A percentile compares a stretch with the other conserved stretches of the same genome.
phyloP scores from a whole-genome alignment of 2,797 vertebrate species.

The Anguilla obscura region DNA sequence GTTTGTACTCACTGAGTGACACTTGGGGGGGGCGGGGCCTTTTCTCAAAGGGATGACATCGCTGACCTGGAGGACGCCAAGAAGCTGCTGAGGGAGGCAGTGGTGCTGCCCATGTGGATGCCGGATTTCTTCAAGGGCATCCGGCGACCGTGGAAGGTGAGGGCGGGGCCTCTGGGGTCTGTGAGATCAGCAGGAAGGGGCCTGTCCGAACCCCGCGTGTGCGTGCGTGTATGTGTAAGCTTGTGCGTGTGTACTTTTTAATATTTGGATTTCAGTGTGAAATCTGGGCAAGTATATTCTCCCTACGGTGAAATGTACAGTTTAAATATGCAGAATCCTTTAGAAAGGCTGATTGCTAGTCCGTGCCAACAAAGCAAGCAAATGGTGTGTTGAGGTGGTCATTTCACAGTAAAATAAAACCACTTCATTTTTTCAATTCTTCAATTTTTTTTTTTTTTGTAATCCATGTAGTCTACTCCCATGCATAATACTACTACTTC shows the following conservation, averaged over 20 bases:
- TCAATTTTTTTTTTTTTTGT: not conserved
- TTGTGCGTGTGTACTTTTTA: not conserved
- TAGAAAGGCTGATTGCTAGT: not conserved
- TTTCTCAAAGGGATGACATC: slow-evolving; percentile 85
- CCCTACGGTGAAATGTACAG: not conserved
- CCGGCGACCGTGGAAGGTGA: slow-evolving; percentile 96
- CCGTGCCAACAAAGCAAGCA: not conserved
- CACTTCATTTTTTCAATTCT: not conserved
- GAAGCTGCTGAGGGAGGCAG: slow-evolving; percentile 94
- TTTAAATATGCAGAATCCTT: not conserved
- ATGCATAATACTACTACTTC: not conserved
- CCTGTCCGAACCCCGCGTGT: slow-evolving; percentile 4
- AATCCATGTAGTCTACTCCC: not conserved
- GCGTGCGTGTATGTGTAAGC: not conserved
- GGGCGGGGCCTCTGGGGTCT: not conserved
- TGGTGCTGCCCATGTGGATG: slow-evolving; percentile 99
- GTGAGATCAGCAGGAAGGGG: not conserved
- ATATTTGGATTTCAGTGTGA: not conserved
- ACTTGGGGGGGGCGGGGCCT: no score
- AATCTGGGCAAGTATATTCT: not conserved
- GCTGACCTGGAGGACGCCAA: slow-evolving; percentile 97
- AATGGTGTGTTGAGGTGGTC: not conserved
- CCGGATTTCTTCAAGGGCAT: slow-evolving; percentile 99
- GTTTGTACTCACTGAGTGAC: no score
- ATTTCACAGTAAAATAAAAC: not conserved